Evolutionary conservation across 1,140 invertebrate species (phyloP).

Genomic region (Tetraneura akinire): DNA sequence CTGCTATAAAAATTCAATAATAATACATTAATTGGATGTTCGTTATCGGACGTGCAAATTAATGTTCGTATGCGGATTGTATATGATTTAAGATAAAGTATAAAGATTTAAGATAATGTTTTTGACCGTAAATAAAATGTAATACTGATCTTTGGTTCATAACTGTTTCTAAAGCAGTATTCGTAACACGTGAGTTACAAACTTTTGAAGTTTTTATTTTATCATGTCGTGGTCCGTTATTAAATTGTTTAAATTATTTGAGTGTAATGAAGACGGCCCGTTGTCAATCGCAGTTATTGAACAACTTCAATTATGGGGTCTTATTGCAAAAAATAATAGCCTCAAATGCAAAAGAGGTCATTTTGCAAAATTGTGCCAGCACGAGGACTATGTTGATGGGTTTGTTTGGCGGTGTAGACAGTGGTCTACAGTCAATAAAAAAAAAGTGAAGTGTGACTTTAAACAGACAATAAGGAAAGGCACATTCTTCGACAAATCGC

Average conservation of each 20-base stretch:
- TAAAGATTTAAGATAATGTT: background rate
- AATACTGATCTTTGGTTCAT: too few species aligned
- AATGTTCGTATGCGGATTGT: background rate
- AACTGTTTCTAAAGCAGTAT: too few species aligned
- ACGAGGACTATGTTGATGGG: background rate
- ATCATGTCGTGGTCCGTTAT: background rate
- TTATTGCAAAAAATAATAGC: background rate
- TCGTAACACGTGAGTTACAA: too few species aligned
- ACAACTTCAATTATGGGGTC: background rate
- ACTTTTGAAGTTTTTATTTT: too few species aligned
- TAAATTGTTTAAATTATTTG: conserved; percentile 3
- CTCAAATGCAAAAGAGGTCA: background rate
- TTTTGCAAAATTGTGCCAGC: background rate
- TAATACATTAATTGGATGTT: background rate
- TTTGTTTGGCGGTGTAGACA: background rate
- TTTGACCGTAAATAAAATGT: background rate
- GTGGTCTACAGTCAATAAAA: background rate
- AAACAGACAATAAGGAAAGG: background rate
- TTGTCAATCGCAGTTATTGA: conserved; percentile 14
- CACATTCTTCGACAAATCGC: background rate
- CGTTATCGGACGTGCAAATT: background rate
- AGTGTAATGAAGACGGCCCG: background rate
- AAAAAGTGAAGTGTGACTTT: conserved; percentile 1
- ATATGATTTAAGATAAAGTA: background rate
- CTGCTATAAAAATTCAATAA: too few species aligned